Evolutionary conservation across 35 echinoderm and acorn worm species (phyloP), one percentile per base, ranked within the genome.

Genomic region (Holothuria glaberrima): DNA sequence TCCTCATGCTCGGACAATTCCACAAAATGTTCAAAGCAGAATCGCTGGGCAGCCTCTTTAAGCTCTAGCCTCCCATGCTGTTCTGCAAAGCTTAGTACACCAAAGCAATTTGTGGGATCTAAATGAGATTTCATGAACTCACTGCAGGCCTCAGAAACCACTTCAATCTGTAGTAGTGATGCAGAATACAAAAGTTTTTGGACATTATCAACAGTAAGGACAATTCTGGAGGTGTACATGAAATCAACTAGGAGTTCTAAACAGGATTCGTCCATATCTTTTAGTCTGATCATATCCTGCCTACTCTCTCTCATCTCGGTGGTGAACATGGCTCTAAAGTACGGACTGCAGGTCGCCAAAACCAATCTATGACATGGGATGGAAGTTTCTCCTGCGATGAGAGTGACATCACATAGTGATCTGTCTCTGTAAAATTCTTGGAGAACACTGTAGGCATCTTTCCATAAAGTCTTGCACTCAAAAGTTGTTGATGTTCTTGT

Each of bases 81-180:
- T 30, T 99, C 97, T 60, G 97, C 97, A 82, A 99, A 99, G 83
- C 85, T 95, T 12, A 94, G 86, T 13, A 99, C 93, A 24, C 91
- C 97, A 18, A 99, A 91, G 76, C 97, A 99, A 63, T 99, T 99
- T 17, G 91, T 80, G 0, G 93, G 93, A 44, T 99, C 93, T 10
- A 99, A 91, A 73, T 99, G 97, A 21, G 88, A 91, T 18, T 92
- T 90, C 97, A 99, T 99, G 86, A 99, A 99, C 30, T 99, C 97
- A 46, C 97, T 92, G 61, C 97, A 99, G 3, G 97, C 97, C 58
- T 78, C 86, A 27, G 91, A 89, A 0, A 99, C 83, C 1, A 91
- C 91, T 29, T 99, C 97, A 28, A 99, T 89, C 67, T 99, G 97
- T 5, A 95, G 84, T 27, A 99, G 73, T 5, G 93, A 95, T 41